Conservation (phyloP, 2,113 vertebrate genomes). For the Dipodomys ordii region DNA sequence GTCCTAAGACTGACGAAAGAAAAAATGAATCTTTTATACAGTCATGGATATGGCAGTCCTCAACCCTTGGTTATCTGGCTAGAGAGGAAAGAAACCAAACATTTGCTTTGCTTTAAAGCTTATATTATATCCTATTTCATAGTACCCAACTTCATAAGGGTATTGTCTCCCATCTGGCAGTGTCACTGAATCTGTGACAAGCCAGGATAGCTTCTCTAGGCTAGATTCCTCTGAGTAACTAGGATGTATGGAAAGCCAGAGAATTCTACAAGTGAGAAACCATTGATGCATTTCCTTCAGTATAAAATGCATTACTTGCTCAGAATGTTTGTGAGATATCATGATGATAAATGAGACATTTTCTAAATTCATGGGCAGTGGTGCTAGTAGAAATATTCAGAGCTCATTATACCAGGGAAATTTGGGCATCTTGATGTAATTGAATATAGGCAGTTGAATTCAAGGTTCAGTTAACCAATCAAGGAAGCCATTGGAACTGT, state of each 20-base stretch:
- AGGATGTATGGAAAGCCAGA: background rate
- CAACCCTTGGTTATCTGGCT: background rate
- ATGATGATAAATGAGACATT: background rate
- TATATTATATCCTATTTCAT: background rate
- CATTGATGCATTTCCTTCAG: background rate
- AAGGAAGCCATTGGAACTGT: conserved; percentile 14
- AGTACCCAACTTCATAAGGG: background rate
- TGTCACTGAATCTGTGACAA: background rate
- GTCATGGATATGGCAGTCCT: background rate
- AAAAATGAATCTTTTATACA: background rate
- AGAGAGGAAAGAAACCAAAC: background rate
- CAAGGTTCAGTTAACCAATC: conserved; percentile 32
- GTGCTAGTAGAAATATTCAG: background rate
- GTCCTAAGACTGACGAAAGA: background rate
- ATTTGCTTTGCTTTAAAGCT: background rate
- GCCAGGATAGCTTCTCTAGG: background rate
- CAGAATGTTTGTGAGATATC: conserved; percentile 7
- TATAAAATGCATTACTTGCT: conserved; percentile 9
- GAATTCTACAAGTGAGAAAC: background rate
- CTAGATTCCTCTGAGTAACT: background rate
- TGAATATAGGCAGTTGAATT: background rate
- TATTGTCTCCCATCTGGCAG: background rate
- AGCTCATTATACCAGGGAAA: background rate
- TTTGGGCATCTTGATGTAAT: conserved; percentile 30
- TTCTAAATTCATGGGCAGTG: background rate